Evolutionary conservation across 2,797 vertebrate genomes (phyloP).

Genomic region (Cephalopachus bancanus): DNA sequence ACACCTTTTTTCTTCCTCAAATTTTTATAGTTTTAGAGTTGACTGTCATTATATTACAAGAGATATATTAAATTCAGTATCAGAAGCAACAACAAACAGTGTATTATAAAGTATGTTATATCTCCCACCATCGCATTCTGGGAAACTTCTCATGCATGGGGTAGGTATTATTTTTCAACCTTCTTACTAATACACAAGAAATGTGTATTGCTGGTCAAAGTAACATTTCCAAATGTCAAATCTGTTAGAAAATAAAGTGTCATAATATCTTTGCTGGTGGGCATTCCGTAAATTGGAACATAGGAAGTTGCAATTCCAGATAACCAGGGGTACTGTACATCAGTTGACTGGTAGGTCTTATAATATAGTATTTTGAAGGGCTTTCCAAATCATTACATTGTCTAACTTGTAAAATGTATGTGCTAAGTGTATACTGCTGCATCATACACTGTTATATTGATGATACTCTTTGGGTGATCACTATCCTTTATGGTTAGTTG

Average conservation of each 20-base stretch:
- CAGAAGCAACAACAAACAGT: constrained; percentile 44
- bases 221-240: neutral
- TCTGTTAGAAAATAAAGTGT: neutral
- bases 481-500: neutral
- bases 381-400: neutral
- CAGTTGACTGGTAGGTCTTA: no score
- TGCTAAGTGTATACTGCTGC: neutral
- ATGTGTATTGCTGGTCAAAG: neutral
- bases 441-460: neutral
- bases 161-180: neutral
- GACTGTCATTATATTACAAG: constrained; percentile 39
- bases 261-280: neutral
- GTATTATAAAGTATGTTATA: neutral
- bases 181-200: neutral
- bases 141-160: neutral
- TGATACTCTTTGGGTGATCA: neutral
- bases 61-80: constrained; percentile 19
- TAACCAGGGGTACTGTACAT: neutral
- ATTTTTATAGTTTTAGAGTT: constrained; percentile 30
- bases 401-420: neutral
- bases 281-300: neutral
- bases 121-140: neutral
- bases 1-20: neutral
- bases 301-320: neutral
- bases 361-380: neutral